Conservation (phyloP, 2,113 vertebrate species). For the Maccullochella peelii region DNA sequence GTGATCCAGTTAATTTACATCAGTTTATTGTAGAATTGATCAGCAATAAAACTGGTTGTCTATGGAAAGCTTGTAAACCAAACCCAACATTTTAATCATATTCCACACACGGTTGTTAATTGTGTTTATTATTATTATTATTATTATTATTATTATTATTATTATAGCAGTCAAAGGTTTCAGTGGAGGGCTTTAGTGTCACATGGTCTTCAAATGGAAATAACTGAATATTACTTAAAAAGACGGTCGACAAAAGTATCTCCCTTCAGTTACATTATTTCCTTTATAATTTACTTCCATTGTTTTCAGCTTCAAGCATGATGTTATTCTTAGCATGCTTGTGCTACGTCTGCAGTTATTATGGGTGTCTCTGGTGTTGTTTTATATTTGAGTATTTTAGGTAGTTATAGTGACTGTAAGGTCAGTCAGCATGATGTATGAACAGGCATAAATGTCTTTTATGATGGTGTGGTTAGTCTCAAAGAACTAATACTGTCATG, state of each 20-base stretch:
- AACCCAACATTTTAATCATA: background rate
- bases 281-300: background rate
- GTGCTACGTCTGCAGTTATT: slow-evolving; percentile 8
- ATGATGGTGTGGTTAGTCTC: slow-evolving; percentile 28
- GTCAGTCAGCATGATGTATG: slow-evolving; percentile 28
- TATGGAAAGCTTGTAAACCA: background rate
- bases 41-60: background rate
- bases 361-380: slow-evolving; percentile 3
- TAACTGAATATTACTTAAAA: background rate
- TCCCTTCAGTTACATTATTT: background rate
- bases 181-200: background rate
- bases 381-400: slow-evolving; percentile 23
- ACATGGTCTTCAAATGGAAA: background rate
- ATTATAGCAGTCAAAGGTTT: background rate
- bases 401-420: slow-evolving; percentile 22
- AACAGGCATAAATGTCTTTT: slow-evolving; percentile 21
- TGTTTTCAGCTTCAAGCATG: slow-evolving; percentile 20
- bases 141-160: background rate
- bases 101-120: background rate
- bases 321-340: background rate
- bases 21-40: background rate
- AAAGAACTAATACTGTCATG: slow-evolving; percentile 24
- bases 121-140: background rate
- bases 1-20: background rate
- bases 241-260: background rate